These are phyloP conservation scores for Parotocinclus haroldoi DNA, from an alignment of 2,797 vertebrate species.

Conservation along the genomic window DNA sequence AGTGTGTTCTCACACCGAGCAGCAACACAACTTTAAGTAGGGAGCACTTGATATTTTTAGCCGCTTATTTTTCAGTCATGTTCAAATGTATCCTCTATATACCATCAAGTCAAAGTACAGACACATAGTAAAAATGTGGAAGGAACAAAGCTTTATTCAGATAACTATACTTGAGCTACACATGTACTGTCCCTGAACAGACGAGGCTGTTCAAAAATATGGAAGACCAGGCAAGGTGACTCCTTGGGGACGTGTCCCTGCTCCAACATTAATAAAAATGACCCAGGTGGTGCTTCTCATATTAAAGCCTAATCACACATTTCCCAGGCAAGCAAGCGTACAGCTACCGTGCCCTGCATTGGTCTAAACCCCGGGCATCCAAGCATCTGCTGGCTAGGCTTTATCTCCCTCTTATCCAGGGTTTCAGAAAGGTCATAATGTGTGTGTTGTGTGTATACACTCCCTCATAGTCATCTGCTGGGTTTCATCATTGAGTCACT, in stretches of 20 bases:
- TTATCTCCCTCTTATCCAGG: slow-evolving; percentile 26
- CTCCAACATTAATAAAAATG: slow-evolving; percentile 84
- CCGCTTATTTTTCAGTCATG: no score
- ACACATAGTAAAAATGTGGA: no score
- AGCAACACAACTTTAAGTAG: no score
- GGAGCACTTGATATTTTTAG: no score
- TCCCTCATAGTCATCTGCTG: slow-evolving; percentile 36
- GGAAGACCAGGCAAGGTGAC: slow-evolving; percentile 33
- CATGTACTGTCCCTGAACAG: not conserved
- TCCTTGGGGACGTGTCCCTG: slow-evolving; percentile 70
- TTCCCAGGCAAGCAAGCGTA: not conserved
- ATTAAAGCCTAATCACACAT: slow-evolving; percentile 71
- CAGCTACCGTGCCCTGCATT: slow-evolving; percentile 16
- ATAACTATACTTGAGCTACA: not conserved
- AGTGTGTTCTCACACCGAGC: no score
- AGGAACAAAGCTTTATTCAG: no score
- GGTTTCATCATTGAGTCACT: slow-evolving; percentile 71
- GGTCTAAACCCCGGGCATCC: slow-evolving; percentile 34
- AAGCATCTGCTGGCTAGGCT: slow-evolving; percentile 17
- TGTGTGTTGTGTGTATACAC: slow-evolving; percentile 17
- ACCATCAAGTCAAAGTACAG: no score
- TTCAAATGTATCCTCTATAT: no score
- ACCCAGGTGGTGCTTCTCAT: slow-evolving; percentile 81
- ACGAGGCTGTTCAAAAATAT: not conserved
- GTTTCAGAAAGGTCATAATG: slow-evolving; percentile 39